Evolutionary conservation across 2,888 invertebrate species (phyloP), one percentile per base, ranked within the genome.

Genomic region (Pristionchus japonicus): DNA sequence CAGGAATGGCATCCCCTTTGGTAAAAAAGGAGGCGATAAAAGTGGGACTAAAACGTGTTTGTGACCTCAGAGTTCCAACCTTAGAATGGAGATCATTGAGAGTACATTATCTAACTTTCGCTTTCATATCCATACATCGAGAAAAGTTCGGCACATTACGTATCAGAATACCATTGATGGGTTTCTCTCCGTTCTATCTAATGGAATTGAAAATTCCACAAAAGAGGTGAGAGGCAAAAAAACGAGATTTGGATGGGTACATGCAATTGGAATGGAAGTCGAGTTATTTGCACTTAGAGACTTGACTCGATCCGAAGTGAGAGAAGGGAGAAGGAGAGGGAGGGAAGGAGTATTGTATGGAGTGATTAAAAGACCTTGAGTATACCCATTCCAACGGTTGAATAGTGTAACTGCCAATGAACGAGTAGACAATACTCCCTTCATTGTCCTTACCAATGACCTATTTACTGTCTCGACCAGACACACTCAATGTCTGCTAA

Each of bases 221-320:
- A 23, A 17, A 37, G 70, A 70, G 37, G 70, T 70, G 70, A 70
- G 37, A 70, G 77, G 13, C 43, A 34, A 17, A 74, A 77, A 43
- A 77, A 77, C 77, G 77, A 77, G 77, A 77, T 77, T 77, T 77
- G 77, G 27, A 34, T 43, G 77, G 43, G 43, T 40, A 77, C n/a
- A 47, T 77, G n/a, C 43, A 77, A 77, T 77, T 77, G 77, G 77
- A 77, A 40, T 40, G 43, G 40, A 27, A 47, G 43, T 77, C 70
- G 43, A 77, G 77, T 77, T 77, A 43, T 77, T 77, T 77, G 77
- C 77, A 77, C 43, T 77, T 77, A 77, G 77, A 64, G 70, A 70
- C 70, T 70, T 37, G 15, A 70, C 37, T 37, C 70, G 70, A 70
- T 37, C 37, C 20, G 70, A 70, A 37, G 70, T 70, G 70, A 37